Base-by-base conservation (phyloP, 2,797 vertebrate genomes). In the Fistularia tabacaria region DNA sequence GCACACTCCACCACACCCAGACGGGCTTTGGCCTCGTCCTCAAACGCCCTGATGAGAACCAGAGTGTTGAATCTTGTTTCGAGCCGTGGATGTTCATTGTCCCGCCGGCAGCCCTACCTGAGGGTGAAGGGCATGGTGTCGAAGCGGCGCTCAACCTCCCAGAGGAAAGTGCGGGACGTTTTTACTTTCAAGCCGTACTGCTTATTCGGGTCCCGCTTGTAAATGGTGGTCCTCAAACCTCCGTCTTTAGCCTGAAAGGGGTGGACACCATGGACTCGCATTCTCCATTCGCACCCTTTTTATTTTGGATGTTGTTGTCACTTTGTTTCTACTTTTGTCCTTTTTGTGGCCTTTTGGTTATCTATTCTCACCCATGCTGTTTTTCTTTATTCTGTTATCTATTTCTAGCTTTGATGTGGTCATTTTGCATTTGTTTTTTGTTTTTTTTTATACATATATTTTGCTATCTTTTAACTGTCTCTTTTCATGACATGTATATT, bases 161-260 rank as follows among this genome's bases (percentile, higher is more conserved):
- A 98, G 88, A 98, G 95, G 87, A 99, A 97, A 64, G 91, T 92
- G 81, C 96, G 94, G n/a, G 97, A 99, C 38, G 96, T 97, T 90
- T 98, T 99, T 94, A 98, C 98, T 86, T 98, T 98, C 72, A 99
- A 77, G 64, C 96, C 94, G 1, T 98, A 99, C 65, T 98, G 95
- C 79, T 98, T 97, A 76, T 90, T 93, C 36, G 95, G 94, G 85
- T 99, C 95, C 78, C 97, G 85, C 80, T 98, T 99, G 76, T 96
- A 99, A 78, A 98, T 95, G 0, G 96, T 98, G 63, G 96, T 99
- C 83, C 97, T 94, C 82, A 96, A 91, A 12, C 94, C 95, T 2
- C 93, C 94, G 49, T 98, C 96, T 88, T 90, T 94, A 0, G 94
- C 95, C 97, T 98, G 64, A 63, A 36, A 8, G 15, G 1, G 66